Base-by-base conservation (phyloP, 1,140 invertebrate genomes). In the Pogonognathellus flavescens region DNA sequence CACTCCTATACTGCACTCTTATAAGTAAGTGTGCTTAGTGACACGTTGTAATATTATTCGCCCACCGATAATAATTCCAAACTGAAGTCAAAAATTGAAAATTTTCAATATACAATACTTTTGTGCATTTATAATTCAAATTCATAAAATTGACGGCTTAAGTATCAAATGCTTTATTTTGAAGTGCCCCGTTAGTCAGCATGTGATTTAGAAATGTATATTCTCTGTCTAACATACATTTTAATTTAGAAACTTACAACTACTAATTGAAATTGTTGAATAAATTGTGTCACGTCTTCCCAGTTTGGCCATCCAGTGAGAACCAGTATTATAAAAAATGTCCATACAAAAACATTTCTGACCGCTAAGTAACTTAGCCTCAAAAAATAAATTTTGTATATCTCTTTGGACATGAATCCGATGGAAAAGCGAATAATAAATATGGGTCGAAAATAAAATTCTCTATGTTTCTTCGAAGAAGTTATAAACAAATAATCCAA, bases 1-100 rank as follows among this genome's bases (percentile, higher is more conserved):
- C 18, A 52, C 66, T 70, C 66, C 66, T n/a, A n/a, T n/a, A 70
- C 41, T 70, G 22, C 6, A 70, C 66, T 70, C 41, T 70, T 13
- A 22, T 22, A 16, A 81, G 13, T 81, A 57, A 7, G n/a, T 81
- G 22, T 53, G 53, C 50, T 81, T 81, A 16, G n/a, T 81, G 1
- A 70, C 49, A 0, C 31, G 25, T 11, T 81, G 16, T 52, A 81
- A n/a, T 18, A 53, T 81, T 81, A 53, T 49, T 10, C 16, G 18
- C 16, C 66, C 66, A 16, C 25, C 13, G 0, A 70, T 14, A 16
- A 70, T 16, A 16, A 70, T 22, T 41, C 66, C 66, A 70, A 70
- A 70, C 66, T 70, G 9, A 6, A 9, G n/a, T n/a, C 7, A 53
- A 53, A 53, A 53, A 9, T n/a, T 14, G n/a, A n/a, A n/a, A n/a